These are phyloP conservation scores for Cyclophora punctaria DNA, from an alignment of 2,888 invertebrate species.

Conservation along the genomic window DNA sequence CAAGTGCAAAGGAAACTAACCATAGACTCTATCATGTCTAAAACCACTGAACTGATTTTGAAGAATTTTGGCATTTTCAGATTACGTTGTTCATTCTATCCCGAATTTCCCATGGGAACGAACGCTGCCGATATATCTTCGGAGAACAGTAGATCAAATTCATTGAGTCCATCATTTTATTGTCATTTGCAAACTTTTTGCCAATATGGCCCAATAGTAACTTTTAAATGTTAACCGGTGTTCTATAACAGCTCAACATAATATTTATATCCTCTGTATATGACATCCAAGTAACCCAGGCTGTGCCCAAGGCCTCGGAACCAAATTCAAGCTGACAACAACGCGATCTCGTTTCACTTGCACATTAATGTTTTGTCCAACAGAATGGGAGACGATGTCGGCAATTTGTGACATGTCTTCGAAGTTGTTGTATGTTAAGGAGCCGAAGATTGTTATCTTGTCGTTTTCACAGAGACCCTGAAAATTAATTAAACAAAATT, in stretches of 20 bases:
- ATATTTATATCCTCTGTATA: slow-evolving; percentile 30
- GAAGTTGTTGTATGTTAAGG: slow-evolving; percentile 82
- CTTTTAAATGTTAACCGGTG: neutral
- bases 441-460: slow-evolving; percentile 84
- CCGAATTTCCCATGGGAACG: too few species aligned
- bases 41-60: neutral
- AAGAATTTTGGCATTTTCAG: too few species aligned
- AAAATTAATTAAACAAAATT: slow-evolving; percentile 14
- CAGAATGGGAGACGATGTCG: slow-evolving; percentile 79
- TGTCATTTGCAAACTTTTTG: too few species aligned
- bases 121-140: too few species aligned
- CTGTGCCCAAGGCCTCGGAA: slow-evolving; percentile 85
- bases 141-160: too few species aligned
- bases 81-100: too few species aligned
- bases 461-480: slow-evolving; percentile 84
- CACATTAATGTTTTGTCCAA: slow-evolving; percentile 71
- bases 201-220: neutral
- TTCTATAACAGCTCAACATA: too few species aligned
- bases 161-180: too few species aligned
- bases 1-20: neutral
- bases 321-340: slow-evolving; percentile 74
- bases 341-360: slow-evolving; percentile 62
- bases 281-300: slow-evolving; percentile 81
- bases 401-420: slow-evolving; percentile 80
- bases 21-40: neutral